phyloP scores from a whole-genome alignment of 2,113 vertebrate species.

The Oncorhynchus keta region DNA sequence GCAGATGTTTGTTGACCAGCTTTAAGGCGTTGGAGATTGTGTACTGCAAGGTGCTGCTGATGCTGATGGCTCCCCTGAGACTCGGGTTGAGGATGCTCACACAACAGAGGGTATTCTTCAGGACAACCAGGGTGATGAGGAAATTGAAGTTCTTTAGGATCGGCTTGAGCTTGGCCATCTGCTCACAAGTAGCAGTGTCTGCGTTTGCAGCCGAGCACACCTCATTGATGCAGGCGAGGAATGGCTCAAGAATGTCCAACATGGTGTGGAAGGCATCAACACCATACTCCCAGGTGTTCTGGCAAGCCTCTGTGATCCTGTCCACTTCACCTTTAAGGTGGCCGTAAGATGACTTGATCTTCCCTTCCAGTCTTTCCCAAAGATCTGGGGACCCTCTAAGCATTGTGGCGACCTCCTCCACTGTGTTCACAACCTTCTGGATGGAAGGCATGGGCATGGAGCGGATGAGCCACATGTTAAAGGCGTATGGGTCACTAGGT shows the following conservation, averaged over 20 bases:
- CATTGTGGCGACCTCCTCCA: constrained; percentile 72
- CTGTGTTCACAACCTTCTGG: constrained; percentile 72
- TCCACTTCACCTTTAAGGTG: constrained; percentile 76
- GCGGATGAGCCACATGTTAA: constrained; percentile 80
- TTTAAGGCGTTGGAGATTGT: constrained; percentile 82
- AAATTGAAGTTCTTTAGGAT: constrained; percentile 77
- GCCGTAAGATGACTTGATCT: constrained; percentile 69
- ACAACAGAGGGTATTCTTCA: constrained; percentile 80
- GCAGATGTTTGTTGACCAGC: constrained; percentile 78
- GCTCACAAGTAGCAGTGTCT: constrained; percentile 67
- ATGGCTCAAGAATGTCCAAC: constrained; percentile 77
- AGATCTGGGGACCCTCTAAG: constrained; percentile 69
- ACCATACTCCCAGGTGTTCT: constrained; percentile 70
- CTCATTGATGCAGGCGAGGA: constrained; percentile 75
- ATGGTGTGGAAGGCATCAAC: constrained; percentile 78
- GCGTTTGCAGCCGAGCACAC: constrained; percentile 66
- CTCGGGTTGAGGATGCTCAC: constrained; percentile 80
- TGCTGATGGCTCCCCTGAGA: constrained; percentile 80
- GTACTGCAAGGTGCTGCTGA: constrained; percentile 81
- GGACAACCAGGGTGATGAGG: constrained; percentile 76
- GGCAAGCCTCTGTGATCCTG: constrained; percentile 64
- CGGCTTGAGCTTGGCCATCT: constrained; percentile 72
- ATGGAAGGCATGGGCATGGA: constrained; percentile 75
- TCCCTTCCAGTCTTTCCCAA: constrained; percentile 65
- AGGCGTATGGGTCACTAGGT: constrained; percentile 77